Evolutionary conservation across 2,113 vertebrate genomes (phyloP), one percentile per base, ranked within the genome.

Genomic region (Centropus unirufus): DNA sequence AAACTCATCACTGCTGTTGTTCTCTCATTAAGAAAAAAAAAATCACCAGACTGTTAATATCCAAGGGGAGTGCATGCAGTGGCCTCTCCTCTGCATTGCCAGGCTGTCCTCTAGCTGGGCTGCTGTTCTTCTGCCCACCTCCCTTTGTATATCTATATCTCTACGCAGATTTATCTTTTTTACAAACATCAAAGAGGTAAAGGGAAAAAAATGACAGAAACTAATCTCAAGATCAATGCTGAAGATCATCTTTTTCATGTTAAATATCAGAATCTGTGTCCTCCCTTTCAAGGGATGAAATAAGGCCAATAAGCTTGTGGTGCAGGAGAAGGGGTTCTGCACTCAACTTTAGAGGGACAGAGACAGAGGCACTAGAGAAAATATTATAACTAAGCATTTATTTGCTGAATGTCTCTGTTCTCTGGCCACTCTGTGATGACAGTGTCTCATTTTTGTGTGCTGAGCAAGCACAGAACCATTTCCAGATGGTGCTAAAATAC

Each of bases 11-110:
- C 24, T 52, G 83, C 66, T 76, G 77, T 29, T 82, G 20, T 62
- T 66, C 58, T 73, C 92, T 92, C 78, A 32, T 95, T 90, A 97
- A 75, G 57, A 87, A 77, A 51, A 67, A 88, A 36, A 36, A 36
- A 36, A 36, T 81, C 82, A 63, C 27, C 66, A 63, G 73, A 2
- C 51, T 69, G 67, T 14, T 81, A 14, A 17, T 63, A 21, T 69
- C 62, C 63, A 61, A 61, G 76, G 89, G 78, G 58, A 81, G 40
- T 0, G 0, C 1, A 1, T 0, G 0, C 0, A 1, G 62, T 40
- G 66, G 90, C 83, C 88, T 92, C 42, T 81, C 66, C 82, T 68
- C 85, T 9, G 32, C 62, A 18, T 55, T 3, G 0, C 26, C 51
- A 46, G 34, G n/a, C 81, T 83, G 36, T 36, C 75, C 87, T 19